phyloP scores from a whole-genome alignment of 2,113 vertebrate genomes.

The Nibea coibor region DNA sequence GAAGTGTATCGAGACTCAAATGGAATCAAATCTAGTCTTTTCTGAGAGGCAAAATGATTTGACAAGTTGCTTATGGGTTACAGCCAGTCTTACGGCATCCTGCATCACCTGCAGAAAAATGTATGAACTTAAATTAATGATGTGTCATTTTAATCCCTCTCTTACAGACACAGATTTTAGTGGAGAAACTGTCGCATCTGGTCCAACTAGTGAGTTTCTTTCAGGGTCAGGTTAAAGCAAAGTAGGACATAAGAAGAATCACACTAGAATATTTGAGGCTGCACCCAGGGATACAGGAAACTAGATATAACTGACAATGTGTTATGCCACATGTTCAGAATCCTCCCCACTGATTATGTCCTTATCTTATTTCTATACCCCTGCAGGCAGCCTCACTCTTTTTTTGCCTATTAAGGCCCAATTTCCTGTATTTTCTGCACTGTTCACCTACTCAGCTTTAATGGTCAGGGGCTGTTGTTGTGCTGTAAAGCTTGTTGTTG shows the following conservation, averaged over 20 bases:
- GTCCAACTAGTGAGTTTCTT: constrained; percentile 7
- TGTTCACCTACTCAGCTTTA: constrained; percentile 2
- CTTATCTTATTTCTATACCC: constrained; percentile 37
- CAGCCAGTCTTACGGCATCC: neutral
- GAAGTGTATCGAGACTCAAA: neutral
- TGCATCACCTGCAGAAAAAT: neutral
- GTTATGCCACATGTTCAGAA: constrained; percentile 16
- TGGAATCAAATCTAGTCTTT: neutral
- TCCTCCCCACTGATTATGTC: constrained; percentile 30
- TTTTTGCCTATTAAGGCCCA: constrained; percentile 31
- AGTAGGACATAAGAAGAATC: constrained; percentile 30
- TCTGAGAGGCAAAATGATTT: neutral
- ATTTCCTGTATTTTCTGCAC: constrained; percentile 32
- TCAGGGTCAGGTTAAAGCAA: constrained; percentile 28
- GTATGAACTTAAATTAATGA: neutral
- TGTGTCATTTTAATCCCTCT: neutral
- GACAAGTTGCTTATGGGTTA: neutral
- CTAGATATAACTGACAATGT: constrained; percentile 9
- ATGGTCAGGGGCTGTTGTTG: neutral
- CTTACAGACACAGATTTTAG: neutral
- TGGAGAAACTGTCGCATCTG: neutral
- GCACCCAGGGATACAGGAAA: constrained; percentile 6
- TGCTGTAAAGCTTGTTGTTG: neutral
- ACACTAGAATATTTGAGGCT: neutral
- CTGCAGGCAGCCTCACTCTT: neutral